These are phyloP conservation scores for Celastrina argiolus DNA, from an alignment of 2,888 invertebrate species.

Conservation along the genomic window DNA sequence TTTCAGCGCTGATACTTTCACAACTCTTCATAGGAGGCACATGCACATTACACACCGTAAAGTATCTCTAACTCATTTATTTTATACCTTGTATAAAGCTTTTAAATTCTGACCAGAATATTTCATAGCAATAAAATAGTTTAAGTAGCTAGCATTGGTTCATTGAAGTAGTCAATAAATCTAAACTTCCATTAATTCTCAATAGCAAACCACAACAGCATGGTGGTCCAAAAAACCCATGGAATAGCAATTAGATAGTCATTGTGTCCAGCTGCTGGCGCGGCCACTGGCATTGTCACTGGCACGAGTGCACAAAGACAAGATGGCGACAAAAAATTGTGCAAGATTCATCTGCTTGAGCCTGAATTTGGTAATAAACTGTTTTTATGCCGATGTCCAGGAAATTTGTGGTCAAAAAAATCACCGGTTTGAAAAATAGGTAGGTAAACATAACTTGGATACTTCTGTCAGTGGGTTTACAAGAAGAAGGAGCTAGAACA, in stretches of 20 bases:
- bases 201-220: background rate
- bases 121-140: background rate
- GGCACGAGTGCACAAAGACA: conserved; percentile 17
- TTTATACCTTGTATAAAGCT: no score
- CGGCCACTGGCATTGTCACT: conserved; percentile 4
- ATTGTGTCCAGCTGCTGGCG: conserved; percentile 14
- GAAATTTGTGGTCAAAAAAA: background rate
- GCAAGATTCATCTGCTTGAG: conserved; percentile 4
- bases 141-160: background rate
- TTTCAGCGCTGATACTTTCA: no score
- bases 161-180: conserved; percentile 11
- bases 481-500: no score
- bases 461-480: no score
- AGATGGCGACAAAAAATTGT: background rate
- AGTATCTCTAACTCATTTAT: no score
- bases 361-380: no score
- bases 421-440: background rate
- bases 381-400: background rate
- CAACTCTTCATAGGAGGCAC: no score
- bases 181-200: conserved; percentile 8
- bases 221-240: conserved; percentile 16
- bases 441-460: no score
- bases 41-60: no score
- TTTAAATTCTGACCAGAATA: background rate
- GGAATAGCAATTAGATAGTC: conserved; percentile 18